A percentile compares a stretch with the other conserved stretches of the same genome.
phyloP scores from a whole-genome alignment of 2,888 invertebrate genomes.

The Raillietiella orientalis region DNA sequence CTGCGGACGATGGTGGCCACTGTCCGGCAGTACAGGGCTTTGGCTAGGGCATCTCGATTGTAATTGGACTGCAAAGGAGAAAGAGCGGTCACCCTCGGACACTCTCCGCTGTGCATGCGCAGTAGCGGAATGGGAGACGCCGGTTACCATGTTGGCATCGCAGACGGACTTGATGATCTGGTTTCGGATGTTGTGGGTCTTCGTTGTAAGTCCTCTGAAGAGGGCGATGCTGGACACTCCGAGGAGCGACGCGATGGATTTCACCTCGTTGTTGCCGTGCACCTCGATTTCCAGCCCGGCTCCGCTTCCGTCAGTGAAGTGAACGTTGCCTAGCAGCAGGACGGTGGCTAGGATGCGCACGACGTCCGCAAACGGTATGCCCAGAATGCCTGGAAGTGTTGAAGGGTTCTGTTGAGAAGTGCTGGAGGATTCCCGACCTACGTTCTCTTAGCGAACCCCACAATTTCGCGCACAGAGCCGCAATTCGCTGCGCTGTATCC shows the following conservation, averaged over 20 bases:
- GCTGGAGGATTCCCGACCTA: too few relatives aligned
- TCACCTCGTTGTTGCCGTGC: conserved; percentile 38
- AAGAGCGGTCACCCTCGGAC: conserved; percentile 4
- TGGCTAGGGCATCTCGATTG: conserved; percentile 61
- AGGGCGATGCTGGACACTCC: conserved; percentile 39
- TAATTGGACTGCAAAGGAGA: conserved; percentile 27
- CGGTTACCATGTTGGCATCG: conserved; percentile 37
- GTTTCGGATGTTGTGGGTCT: conserved; percentile 41
- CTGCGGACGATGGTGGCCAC: conserved; percentile 73
- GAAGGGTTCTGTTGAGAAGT: too few relatives aligned
- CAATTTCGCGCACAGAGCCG: too few relatives aligned
- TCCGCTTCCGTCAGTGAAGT: conserved; percentile 34
- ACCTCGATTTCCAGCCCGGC: conserved; percentile 13
- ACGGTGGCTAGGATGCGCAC: conserved; percentile 69
- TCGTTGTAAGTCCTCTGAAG: conserved; percentile 45
- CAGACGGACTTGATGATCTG: conserved; percentile 46
- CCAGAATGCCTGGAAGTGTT: conserved; percentile 26
- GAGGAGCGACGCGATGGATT: conserved; percentile 49
- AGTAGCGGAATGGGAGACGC: not conserved
- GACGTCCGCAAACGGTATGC: conserved; percentile 76
- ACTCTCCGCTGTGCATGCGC: not conserved
- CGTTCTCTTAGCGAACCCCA: too few relatives aligned
- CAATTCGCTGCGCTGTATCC: too few relatives aligned
- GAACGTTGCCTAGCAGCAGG: conserved; percentile 62
- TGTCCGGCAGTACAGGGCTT: conserved; percentile 72